Evolutionary conservation across 2,888 invertebrate genomes (phyloP), one percentile per base, ranked within the genome.

Genomic region (Brachyptera risi): DNA sequence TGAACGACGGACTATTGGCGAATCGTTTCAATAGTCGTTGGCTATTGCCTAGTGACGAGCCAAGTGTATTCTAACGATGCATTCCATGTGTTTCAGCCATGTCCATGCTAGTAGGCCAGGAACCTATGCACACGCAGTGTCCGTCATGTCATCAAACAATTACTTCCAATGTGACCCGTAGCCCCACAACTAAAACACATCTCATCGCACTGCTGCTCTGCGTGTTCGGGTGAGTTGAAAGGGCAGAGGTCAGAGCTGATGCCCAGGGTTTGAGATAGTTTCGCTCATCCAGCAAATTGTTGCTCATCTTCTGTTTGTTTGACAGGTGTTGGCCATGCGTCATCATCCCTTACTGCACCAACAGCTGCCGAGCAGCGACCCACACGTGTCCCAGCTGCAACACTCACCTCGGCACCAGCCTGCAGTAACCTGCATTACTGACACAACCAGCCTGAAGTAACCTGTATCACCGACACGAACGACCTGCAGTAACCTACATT

Each of bases 311-410:
- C n/a, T 1, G 17, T 19, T 44, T 17, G 17, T 21, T 7, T 50
- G 17, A n/a, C 24, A 50, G 50, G 24, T n/a, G 23, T 15, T 50
- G 50, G 50, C 50, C 50, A 1, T 50, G 50, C n/a, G 50, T 50
- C 7, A 15, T 23, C 11, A 17, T 50, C 23, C 50, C 50, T 11
- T 50, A 50, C 50, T 50, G 50, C 50, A 26, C 50, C 1, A 26
- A 23, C 24, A 21, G 21, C n/a, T 1, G 21, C 1, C n/a, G 3
- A 9, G 9, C 23, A 1, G 50, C 26, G 9, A 23, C 23, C 21
- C 50, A 50, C 24, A 21, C 15, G 21, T 50, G 50, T 23, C 50
- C 50, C n/a, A 21, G 9, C 9, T 50, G 50, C 50, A 50, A 50
- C 21, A n/a, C 50, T 5, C 26, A 21, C 50, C 5, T 50, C 9